Base-by-base conservation (phyloP, 2,888 invertebrate species). In the Rhagium mordax region DNA sequence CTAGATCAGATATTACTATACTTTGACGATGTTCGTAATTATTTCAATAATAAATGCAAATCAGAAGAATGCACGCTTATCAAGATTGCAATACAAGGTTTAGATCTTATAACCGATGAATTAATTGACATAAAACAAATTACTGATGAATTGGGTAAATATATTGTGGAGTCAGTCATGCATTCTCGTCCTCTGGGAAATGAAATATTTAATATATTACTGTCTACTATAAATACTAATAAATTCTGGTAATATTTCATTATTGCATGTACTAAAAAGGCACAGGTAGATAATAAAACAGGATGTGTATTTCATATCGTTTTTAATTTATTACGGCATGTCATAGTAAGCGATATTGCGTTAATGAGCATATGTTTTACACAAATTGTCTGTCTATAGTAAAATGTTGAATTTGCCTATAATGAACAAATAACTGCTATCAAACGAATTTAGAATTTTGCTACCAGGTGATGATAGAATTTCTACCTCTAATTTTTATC, bases 51-150 rank as follows among this genome's bases (percentile, higher is more conserved):
- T 16, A 21, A 57, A 16, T 77, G 74, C 21, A 29, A 27, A n/a
- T 18, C 6, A 6, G 27, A 62, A 2, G 70, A 71, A 13, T 79
- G 79, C 49, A 51, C 27, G 1, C 21, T 72, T 21, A 51, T 74
- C n/a, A 73, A 59, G 18, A 48, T 10, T 2, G 15, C 70, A 2
- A 4, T 77, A 18, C 13, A 47, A 2, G 7, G n/a, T 16, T 18
- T 33, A n/a, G 67, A 72, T 20, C 6, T 21, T 18, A 8, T 61
- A 47, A 21, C 41, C 8, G 5, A 61, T 3, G 3, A 10, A 8
- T 6, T 61, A 47, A 18, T 5, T 6, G n/a, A 18, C 20, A 7
- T 47, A 18, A 61, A 61, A n/a, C 16, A 18, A 5, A 18, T 13
- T 3, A 8, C n/a, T 18, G 47, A 10, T 2, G n/a, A 4, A 7